phyloP scores from a whole-genome alignment of 2,797 vertebrate species.

The Oreonectes daqikongensis region DNA sequence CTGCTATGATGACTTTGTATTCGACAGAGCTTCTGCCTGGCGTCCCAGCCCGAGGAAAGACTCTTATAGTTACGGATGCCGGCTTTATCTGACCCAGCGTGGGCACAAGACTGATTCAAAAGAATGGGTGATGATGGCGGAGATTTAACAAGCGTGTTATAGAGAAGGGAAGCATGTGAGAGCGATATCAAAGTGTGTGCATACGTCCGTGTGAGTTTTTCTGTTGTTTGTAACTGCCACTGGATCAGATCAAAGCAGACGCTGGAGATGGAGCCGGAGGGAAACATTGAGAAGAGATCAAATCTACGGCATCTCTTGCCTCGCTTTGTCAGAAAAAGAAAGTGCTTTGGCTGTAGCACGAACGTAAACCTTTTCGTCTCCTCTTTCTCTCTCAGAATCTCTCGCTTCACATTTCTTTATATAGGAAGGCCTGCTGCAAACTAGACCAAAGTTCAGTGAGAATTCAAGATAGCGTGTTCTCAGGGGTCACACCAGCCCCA shows the following conservation, averaged over 20 bases:
- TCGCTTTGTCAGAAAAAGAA: conserved; percentile 32
- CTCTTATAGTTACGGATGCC: conserved; percentile 4
- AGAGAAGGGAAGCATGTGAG: not conserved
- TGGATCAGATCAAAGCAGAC: conserved; percentile 52
- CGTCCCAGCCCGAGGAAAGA: conserved; percentile 25
- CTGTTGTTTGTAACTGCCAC: conserved; percentile 26
- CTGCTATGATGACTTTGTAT: conserved; percentile 30
- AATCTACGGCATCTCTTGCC: conserved; percentile 37
- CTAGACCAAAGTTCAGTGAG: conserved; percentile 49
- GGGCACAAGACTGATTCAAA: conserved; percentile 37
- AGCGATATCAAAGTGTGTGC: conserved; percentile 28
- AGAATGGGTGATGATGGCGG: conserved; percentile 43
- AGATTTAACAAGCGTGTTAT: conserved; percentile 42
- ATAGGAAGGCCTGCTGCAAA: conserved; percentile 40
- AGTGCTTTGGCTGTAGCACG: conserved; percentile 22
- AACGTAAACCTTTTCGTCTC: conserved; percentile 20
- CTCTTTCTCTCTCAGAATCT: conserved; percentile 39
- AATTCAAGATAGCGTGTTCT: conserved; percentile 27
- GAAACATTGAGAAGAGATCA: conserved; percentile 35
- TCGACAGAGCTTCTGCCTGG: conserved; percentile 6
- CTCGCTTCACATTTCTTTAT: not conserved
- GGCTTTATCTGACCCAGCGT: conserved; percentile 32
- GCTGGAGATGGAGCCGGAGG: conserved; percentile 32
- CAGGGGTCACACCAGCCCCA: conserved; percentile 24
- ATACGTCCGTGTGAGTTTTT: conserved; percentile 11